Evolutionary conservation across 2,797 vertebrate genomes (phyloP), one percentile per base, ranked within the genome.

Genomic region (Iguana delicatissima): DNA sequence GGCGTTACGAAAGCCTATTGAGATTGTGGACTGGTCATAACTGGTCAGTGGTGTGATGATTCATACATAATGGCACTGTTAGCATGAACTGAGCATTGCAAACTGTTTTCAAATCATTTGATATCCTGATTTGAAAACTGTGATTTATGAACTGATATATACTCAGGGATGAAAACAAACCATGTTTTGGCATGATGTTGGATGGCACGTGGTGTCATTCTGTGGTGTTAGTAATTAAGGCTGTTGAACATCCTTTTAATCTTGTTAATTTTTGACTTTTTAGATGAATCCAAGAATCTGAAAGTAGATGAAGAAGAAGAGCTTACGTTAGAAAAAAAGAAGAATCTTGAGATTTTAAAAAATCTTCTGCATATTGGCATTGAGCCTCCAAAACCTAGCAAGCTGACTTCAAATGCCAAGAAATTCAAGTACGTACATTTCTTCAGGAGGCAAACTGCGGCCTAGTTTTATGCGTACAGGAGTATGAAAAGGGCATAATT

Each of bases 281-380:
- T 69, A 95, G 93, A 94, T 95, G 96, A 97, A 77, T 35, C 92
- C 89, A 94, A 80, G 32, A 89, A 83, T 24, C 2, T 35, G 81
- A 90, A 92, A 6, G 94, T 89, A n/a, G 95, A 95, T 16, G 97
- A 96, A 1, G 98, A 98, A 20, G 95, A 97, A 13, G 97, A 98
- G 84, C 97, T 99, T 92, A 95, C 97, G 87, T 97, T 96, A 0
- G 99, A 99, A 96, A 99, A 97, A 95, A 98, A 97, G 95, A 99
- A 98, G 96, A 98, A 97, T 91, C 94, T 99, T 87, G 97, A 97
- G 85, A 98, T 99, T 92, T 91, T 99, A 29, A 97, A 98, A 90
- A 97, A 95, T 89, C 89, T 99, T 84, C 94, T 99, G 10, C 97
- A 98, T 59, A 92, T 97, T 82, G 94, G 89, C 91, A 80, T 97